Percentiles rank a stretch among this genome's conserved stretches.
Evolutionary conservation across 2,888 invertebrate species (phyloP).

Genomic region (Brachyopa scutellaris): DNA sequence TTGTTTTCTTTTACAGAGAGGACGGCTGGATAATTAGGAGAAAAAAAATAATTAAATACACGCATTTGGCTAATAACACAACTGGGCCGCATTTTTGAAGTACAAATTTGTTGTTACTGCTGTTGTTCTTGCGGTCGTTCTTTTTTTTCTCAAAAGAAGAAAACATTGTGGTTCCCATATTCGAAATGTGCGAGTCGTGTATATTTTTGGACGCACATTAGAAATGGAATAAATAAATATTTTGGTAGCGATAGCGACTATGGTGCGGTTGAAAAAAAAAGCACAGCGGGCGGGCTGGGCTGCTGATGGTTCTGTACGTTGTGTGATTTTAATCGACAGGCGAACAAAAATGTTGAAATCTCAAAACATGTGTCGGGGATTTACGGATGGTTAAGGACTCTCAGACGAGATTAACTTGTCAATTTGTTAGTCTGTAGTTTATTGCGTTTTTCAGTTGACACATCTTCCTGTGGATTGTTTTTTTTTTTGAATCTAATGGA

Average conservation of each 20-base stretch:
- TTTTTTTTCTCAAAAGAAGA: slow-evolving; percentile 15
- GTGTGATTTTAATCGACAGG: slow-evolving; percentile 26
- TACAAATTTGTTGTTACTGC: slow-evolving; percentile 9
- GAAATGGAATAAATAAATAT: slow-evolving; percentile 56
- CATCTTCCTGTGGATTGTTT: not conserved
- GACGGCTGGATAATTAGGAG: slow-evolving; percentile 15
- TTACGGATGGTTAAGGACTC: slow-evolving; percentile 30
- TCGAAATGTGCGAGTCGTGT: slow-evolving; percentile 24
- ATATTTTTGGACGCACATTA: slow-evolving; percentile 61
- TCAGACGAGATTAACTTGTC: slow-evolving; percentile 50
- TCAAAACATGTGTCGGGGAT: slow-evolving; percentile 42
- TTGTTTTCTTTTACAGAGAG: slow-evolving; percentile 7
- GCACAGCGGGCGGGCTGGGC: not conserved
- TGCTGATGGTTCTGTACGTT: not conserved
- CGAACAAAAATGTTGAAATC: slow-evolving; percentile 25
- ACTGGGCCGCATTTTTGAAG: slow-evolving; percentile 1
- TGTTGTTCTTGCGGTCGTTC: slow-evolving; percentile 8
- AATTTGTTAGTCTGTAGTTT: slow-evolving; percentile 33
- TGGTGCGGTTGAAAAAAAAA: not conserved
- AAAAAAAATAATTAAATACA: slow-evolving; percentile 16
- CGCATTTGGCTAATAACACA: slow-evolving; percentile 32
- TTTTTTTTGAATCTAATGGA: too few relatives aligned
- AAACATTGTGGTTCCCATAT: slow-evolving; percentile 33
- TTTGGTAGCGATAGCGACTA: slow-evolving; percentile 29
- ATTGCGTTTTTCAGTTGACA: slow-evolving; percentile 18